Evolutionary conservation across 2,113 vertebrate species (phyloP), one percentile per base, ranked within the genome.

Genomic region (Macrotis lagotis): DNA sequence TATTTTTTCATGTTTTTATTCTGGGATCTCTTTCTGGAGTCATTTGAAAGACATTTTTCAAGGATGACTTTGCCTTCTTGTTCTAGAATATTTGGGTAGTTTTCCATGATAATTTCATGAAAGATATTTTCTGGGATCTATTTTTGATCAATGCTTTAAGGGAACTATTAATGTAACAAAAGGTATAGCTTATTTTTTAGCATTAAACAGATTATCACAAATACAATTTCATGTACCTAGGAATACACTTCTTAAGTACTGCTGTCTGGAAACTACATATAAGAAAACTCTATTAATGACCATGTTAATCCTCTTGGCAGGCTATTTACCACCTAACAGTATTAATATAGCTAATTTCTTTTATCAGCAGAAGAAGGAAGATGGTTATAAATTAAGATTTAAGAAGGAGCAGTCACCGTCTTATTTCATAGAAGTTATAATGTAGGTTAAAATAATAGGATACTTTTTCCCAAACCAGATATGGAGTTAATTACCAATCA

Each of bases 111-210:
- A n/a, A n/a, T n/a, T n/a, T n/a, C n/a, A n/a, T n/a, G n/a, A n/a
- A n/a, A n/a, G n/a, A n/a, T n/a, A n/a, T n/a, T n/a, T n/a, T n/a
- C n/a, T n/a, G n/a, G n/a, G n/a, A n/a, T n/a, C n/a, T n/a, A n/a
- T n/a, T n/a, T n/a, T n/a, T n/a, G n/a, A n/a, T n/a, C n/a, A n/a
- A n/a, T n/a, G n/a, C n/a, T n/a, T n/a, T n/a, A n/a, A n/a, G n/a
- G n/a, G n/a, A n/a, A n/a, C n/a, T n/a, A 25, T 52, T 89, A 50
- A 91, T 74, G 90, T 92, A 91, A n/a, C 47, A 74, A 91, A 50
- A 31, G 24, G 28, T 53, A 31, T 3, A 96, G 52, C 0, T 59
- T 51, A 22, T 55, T 94, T 37, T 94, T 48, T 7, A 44, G 3
- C 90, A 31, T 25, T 26, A 49, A 88, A 59, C 26, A 59, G 25